These are phyloP conservation scores for Mormyrus proboscirostris DNA, from an alignment of 2,797 vertebrate genomes.

Conservation along the genomic window DNA sequence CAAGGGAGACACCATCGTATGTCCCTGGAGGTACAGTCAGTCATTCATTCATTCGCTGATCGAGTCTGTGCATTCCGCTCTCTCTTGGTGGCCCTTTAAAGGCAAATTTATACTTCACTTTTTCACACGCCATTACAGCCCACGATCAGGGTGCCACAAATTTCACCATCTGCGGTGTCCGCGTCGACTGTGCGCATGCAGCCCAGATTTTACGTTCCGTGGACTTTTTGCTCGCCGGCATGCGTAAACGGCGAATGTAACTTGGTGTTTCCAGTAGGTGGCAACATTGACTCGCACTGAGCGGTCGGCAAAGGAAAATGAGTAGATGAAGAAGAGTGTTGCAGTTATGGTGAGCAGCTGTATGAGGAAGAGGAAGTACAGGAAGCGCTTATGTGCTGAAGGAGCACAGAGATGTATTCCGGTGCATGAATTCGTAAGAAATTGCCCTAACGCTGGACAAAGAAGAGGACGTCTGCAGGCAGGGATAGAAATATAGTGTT, in stretches of 20 bases:
- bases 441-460: background rate
- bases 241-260: background rate
- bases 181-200: background rate
- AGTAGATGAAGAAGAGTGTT: background rate
- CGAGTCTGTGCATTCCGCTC: background rate
- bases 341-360: background rate
- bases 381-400: background rate
- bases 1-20: constrained; percentile 86
- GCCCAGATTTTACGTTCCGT: background rate
- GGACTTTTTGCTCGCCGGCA: background rate
- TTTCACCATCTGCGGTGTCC: background rate
- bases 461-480: background rate
- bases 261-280: background rate
- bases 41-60: background rate
- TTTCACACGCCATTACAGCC: background rate
- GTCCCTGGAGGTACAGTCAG: constrained; percentile 72
- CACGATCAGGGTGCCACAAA: background rate
- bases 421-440: background rate
- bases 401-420: background rate
- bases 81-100: background rate
- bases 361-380: background rate
- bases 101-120: background rate
- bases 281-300: background rate
- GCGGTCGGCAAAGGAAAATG: background rate
- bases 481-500: background rate